Conservation (phyloP, 2,888 invertebrate species). For the Caenorhabditis sp. region DNA sequence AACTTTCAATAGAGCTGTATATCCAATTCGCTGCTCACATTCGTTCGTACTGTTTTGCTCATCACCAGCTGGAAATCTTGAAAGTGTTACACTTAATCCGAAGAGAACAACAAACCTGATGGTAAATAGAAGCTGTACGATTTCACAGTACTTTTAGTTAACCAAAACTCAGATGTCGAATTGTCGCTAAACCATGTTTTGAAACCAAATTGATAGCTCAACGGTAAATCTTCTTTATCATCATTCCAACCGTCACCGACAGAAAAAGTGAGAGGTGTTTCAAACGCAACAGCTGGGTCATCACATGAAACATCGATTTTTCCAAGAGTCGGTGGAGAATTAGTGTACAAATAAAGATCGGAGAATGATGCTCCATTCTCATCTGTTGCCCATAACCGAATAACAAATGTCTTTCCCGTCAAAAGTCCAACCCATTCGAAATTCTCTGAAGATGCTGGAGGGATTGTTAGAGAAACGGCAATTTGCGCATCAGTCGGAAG, state of each 20-base stretch:
- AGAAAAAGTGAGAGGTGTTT: constrained; percentile 30
- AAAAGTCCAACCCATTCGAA: constrained; percentile 21
- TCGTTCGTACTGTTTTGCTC: neutral
- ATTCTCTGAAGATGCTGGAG: constrained; percentile 27
- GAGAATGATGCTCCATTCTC: constrained; percentile 32
- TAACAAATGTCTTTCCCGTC: constrained; percentile 30
- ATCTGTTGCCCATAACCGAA: constrained; percentile 32
- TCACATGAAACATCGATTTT: constrained; percentile 20
- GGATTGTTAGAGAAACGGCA: constrained; percentile 50
- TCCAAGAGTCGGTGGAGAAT: constrained; percentile 35
- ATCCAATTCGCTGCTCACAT: constrained; percentile 45
- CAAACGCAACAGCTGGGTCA: constrained; percentile 19
- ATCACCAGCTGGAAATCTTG: neutral
- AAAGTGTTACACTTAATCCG: neutral
- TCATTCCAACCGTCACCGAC: constrained; percentile 48
- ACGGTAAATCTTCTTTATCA: constrained; percentile 35
- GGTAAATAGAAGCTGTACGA: constrained; percentile 34
- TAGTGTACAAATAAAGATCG: constrained; percentile 24
- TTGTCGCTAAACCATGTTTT: constrained; percentile 20
- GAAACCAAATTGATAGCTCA: constrained; percentile 35
- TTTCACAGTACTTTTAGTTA: constrained; percentile 28
- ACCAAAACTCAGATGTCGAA: constrained; percentile 22
- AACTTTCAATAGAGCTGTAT: constrained; percentile 43
- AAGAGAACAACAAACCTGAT: constrained; percentile 20
- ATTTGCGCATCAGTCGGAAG: constrained; percentile 21